phyloP scores from a whole-genome alignment of 2,797 vertebrate species.

The Psittacula echo region DNA sequence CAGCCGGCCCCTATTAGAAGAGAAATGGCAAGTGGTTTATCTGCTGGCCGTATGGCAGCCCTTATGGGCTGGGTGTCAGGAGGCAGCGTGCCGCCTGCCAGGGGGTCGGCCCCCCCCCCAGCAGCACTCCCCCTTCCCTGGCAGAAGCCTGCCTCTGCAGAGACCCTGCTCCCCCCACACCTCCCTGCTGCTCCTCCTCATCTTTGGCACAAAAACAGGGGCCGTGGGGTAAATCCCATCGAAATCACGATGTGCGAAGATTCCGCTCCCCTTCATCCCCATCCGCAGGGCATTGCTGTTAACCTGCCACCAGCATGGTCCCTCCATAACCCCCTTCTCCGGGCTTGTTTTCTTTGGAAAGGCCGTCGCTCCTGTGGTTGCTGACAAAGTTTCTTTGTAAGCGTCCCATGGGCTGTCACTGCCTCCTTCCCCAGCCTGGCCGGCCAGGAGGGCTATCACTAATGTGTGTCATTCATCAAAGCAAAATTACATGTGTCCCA shows the following conservation, averaged over 20 bases:
- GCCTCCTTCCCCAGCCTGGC: conserved; percentile 15
- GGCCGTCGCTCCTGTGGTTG: conserved; percentile 45
- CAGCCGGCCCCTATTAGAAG: conserved; percentile 4
- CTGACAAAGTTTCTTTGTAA: conserved; percentile 69
- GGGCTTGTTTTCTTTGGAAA: conserved; percentile 65
- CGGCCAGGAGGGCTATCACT: conserved; percentile 36
- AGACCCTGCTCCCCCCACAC: not conserved
- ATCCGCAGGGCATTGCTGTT: not conserved
- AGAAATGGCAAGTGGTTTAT: conserved; percentile 22
- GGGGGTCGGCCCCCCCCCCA: not conserved
- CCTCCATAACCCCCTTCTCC: not conserved
- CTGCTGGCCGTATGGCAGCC: conserved; percentile 50
- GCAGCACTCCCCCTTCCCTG: not conserved
- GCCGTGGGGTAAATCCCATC: not conserved
- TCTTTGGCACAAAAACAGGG: not conserved
- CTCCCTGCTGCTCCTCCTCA: not conserved
- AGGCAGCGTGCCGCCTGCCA: not conserved
- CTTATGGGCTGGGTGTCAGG: not conserved
- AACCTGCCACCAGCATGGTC: not conserved
- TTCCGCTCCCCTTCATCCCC: not conserved
- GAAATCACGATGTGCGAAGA: not conserved
- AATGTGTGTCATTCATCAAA: conserved; percentile 77
- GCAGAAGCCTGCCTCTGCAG: not conserved
- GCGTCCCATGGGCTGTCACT: conserved; percentile 18
- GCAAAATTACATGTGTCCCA: conserved; percentile 75